A percentile compares a stretch with the other conserved stretches of the same genome.
Conservation (phyloP, 2,113 vertebrate species). For the Junco hyemalis region DNA sequence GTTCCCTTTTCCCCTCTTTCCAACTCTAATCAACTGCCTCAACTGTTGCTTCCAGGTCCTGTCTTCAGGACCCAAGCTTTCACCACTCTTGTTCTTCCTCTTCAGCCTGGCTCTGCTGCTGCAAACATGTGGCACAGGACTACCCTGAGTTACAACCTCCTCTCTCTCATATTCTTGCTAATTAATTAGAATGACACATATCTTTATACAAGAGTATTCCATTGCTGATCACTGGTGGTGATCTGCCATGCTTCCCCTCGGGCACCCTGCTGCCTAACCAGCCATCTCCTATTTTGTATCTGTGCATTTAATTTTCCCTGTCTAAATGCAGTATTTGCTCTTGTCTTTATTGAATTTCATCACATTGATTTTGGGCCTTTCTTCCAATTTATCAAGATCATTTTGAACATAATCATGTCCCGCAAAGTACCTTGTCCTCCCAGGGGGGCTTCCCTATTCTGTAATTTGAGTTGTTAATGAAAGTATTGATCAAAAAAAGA, state of each 20-base stretch:
- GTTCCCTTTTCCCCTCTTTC: neutral
- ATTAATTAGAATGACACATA: neutral
- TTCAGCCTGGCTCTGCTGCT: neutral
- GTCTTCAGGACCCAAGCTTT: neutral
- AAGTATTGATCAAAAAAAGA: constrained; percentile 25
- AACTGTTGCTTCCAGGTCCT: neutral
- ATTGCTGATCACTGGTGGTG: neutral
- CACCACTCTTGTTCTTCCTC: neutral
- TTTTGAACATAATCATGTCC: constrained; percentile 27
- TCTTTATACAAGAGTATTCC: neutral
- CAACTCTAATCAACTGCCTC: neutral
- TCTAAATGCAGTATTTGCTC: neutral
- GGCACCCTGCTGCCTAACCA: neutral
- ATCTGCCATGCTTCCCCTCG: neutral
- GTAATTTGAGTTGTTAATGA: constrained; percentile 35
- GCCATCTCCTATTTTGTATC: neutral
- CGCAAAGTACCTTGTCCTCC: constrained; percentile 3
- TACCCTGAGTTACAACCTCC: neutral
- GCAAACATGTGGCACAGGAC: neutral
- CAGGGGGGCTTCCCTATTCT: neutral
- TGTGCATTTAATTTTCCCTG: neutral
- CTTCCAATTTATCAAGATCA: constrained; percentile 13
- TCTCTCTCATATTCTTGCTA: neutral
- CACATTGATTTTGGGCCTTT: constrained; percentile 22
- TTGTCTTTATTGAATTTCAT: constrained; percentile 25